Base-by-base conservation (phyloP, 2,797 vertebrate genomes). In the Danio choprae region DNA sequence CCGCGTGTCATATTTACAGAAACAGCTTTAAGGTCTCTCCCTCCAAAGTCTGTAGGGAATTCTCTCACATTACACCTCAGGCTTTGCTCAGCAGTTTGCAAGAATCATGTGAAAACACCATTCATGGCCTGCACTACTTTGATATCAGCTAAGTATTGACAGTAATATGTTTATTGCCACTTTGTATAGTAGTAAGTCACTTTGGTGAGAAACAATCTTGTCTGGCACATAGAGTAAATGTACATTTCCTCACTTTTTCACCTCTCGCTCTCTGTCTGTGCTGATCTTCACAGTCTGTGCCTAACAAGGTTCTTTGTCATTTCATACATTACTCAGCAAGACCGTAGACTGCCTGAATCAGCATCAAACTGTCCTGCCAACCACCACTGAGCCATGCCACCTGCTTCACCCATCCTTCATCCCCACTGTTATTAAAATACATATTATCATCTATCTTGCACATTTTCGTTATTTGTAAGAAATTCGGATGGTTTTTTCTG, bases 261-360 rank as follows among this genome's bases (percentile, higher is more conserved):
- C 62, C 56, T 62, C 51, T 68, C 12, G 43, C 64, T 75, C n/a
- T 2, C 48, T 60, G 2, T 29, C 53, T 48, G 56, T 63, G 10
- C 51, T 68, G 40, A 56, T 77, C 63, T 38, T 68, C 20, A 56
- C 63, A 15, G 20, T 36, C 48, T 67, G 38, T 64, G 36, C 5
- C 74, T 78, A 58, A 70, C 46, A 64, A 74, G 70, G 41, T 56
- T 56, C 67, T 15, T 58, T 58, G 70, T 59, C 48, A 72, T 75
- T 75, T 76, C 67, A 74, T 64, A 60, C 71, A 77, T 81, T 82
- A 69, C 84, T 84, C 79, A 86, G 68, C 59, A 74, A 81, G 53
- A 81, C 0, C 60, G 18, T 16, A 77, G 74, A 80, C 44, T 67
- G 68, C 67, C 58, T 74, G 77, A 69, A 80, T 84, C 81, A 83